Evolutionary conservation across 2,888 invertebrate genomes (phyloP).

Genomic region (Electrophaes corylata): DNA sequence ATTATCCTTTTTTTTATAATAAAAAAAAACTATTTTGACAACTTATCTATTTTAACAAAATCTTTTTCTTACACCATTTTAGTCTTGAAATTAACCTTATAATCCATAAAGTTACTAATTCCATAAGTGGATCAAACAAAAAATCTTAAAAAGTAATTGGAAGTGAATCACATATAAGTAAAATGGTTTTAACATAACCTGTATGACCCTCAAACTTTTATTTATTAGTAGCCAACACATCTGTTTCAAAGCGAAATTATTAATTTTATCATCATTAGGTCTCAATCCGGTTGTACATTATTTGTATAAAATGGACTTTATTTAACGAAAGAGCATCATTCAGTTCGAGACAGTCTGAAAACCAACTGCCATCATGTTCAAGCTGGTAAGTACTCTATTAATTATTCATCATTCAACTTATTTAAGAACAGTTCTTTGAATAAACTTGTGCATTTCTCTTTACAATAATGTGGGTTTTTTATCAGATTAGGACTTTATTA

Average conservation of each 20-base stretch:
- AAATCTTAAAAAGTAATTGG: conserved; percentile 17
- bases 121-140: not conserved
- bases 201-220: conserved; percentile 26
- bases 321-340: conserved; percentile 32
- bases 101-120: not conserved
- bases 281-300: conserved; percentile 30
- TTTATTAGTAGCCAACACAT: conserved; percentile 26
- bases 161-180: conserved; percentile 11
- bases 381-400: conserved; percentile 43
- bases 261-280: conserved; percentile 26
- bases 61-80: not conserved
- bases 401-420: not conserved
- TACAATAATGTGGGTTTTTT: not conserved
- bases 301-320: conserved; percentile 32
- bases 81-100: not conserved
- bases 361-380: conserved; percentile 48
- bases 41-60: not conserved
- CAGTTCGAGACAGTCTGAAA: conserved; percentile 36
- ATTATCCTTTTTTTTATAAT: no score
- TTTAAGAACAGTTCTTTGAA: no score
- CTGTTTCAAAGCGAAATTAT: conserved; percentile 20
- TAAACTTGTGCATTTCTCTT: not conserved
- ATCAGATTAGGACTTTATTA: not conserved
- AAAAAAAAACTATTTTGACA: no score
- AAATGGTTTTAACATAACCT: conserved; percentile 27